These are phyloP conservation scores for Tenualosa thibaudeaui DNA, from an alignment of 2,797 vertebrate species.

Conservation along the genomic window DNA sequence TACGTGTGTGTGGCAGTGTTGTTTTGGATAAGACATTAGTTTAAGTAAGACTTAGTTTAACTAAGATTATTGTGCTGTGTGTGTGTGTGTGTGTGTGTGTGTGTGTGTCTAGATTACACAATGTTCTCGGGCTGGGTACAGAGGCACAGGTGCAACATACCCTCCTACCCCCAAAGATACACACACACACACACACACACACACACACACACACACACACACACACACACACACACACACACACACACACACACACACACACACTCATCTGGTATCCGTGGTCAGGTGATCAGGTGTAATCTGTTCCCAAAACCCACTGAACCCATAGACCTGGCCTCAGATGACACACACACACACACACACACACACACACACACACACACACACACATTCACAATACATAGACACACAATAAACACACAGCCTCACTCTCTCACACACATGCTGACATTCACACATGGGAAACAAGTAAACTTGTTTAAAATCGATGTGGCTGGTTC, in stretches of 20 bases:
- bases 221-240: conserved; percentile 11
- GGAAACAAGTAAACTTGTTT: background rate
- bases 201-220: background rate
- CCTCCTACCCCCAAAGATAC: background rate
- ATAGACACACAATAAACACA: background rate
- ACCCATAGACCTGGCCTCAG: background rate
- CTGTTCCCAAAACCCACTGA: background rate
- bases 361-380: background rate
- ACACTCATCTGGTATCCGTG: background rate
- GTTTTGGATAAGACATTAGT: background rate
- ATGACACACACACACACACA: background rate
- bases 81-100: conserved; percentile 27
- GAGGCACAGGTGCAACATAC: conserved; percentile 29
- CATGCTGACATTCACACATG: background rate
- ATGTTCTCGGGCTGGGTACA: conserved; percentile 25
- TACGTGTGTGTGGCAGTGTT: background rate
- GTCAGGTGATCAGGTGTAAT: background rate
- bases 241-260: background rate
- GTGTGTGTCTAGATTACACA: conserved; percentile 13
- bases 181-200: conserved; percentile 1
- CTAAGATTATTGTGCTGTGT: background rate
- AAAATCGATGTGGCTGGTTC: background rate
- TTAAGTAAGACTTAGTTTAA: background rate
- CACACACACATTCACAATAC: background rate
- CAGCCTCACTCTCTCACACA: too few species aligned